Evolutionary conservation across 2,888 invertebrate genomes (phyloP).

Genomic region (Limnephilus rhombicus): DNA sequence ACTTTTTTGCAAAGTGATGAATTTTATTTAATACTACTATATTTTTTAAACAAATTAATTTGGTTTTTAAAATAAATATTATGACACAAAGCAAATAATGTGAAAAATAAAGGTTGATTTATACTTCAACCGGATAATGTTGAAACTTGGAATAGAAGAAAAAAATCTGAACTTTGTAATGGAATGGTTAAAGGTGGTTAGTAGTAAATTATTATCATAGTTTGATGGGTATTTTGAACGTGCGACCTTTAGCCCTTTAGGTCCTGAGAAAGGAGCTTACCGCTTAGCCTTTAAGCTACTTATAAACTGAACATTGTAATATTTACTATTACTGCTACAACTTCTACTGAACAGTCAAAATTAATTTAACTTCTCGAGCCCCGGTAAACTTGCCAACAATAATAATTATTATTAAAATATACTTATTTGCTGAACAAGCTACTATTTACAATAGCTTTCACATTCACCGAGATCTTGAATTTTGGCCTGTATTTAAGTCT

Average conservation of each 20-base stretch:
- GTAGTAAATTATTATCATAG: not conserved
- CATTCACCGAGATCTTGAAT: not conserved
- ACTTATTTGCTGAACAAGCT: not conserved
- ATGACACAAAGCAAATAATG: too few species aligned
- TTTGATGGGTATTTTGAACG: not conserved
- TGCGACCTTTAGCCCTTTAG: not conserved
- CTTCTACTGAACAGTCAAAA: not conserved
- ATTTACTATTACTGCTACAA: not conserved
- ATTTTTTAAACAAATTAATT: too few species aligned
- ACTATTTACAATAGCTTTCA: not conserved
- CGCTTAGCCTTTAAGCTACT: not conserved
- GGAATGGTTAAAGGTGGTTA: too few species aligned
- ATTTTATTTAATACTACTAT: too few species aligned
- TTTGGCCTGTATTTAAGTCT: not conserved
- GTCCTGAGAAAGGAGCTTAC: not conserved
- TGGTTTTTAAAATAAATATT: too few species aligned
- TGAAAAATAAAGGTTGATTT: too few species aligned
- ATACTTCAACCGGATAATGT: too few species aligned
- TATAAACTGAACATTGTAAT: not conserved
- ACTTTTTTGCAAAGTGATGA: too few species aligned
- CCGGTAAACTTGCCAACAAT: not conserved
- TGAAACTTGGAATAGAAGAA: too few species aligned
- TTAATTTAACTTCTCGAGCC: not conserved
- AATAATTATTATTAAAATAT: not conserved
- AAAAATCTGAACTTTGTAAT: too few species aligned